Evolutionary conservation across 2,888 invertebrate species (phyloP), one percentile per base, ranked within the genome.

Genomic region (Nematopogon swammerdamellus): DNA sequence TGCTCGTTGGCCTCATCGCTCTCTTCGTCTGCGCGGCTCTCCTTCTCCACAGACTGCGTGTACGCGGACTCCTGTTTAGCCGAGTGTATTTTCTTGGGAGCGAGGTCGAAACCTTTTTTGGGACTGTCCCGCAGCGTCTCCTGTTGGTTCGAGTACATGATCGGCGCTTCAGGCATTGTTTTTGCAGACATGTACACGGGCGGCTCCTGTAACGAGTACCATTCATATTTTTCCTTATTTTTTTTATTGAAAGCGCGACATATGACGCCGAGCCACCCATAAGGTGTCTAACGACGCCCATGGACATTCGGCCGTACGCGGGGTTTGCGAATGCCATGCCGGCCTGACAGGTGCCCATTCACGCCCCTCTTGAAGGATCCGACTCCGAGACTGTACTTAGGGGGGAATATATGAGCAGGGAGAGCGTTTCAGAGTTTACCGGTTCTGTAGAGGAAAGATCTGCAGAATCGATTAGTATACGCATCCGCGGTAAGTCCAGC

Each of bases 101-200:
- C 52, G 53, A 64, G 54, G 52, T 64, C 67, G 57, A 66, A 65
- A 11, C 56, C 58, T 57, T 76, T 76, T 63, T 75, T 76, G 54
- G 71, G 70, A 52, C 66, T 63, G 61, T 75, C 76, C 16, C 70
- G 65, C 36, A 72, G 62, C 47, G 70, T 64, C 55, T 65, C 67
- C 56, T 63, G 69, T 58, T 63, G 67, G 50, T 64, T 60, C 25
- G 67, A 59, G 60, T 70, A 71, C 53, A 62, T 59, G 53, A 64
- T 59, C 46, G 69, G 66, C 52, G 72, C 58, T 58, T 74, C 74
- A 3, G 74, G 73, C 74, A 72, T 73, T 52, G 73, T 68, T 58
- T 69, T 68, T 25, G 63, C 58, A 2, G 66, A 63, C 51, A 64
- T 56, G 59, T 71, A 73, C 52, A 65, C 57, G 16, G 68, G 59